Base-by-base conservation (phyloP, 2,888 invertebrate genomes). In the Teleiodes luculella region DNA sequence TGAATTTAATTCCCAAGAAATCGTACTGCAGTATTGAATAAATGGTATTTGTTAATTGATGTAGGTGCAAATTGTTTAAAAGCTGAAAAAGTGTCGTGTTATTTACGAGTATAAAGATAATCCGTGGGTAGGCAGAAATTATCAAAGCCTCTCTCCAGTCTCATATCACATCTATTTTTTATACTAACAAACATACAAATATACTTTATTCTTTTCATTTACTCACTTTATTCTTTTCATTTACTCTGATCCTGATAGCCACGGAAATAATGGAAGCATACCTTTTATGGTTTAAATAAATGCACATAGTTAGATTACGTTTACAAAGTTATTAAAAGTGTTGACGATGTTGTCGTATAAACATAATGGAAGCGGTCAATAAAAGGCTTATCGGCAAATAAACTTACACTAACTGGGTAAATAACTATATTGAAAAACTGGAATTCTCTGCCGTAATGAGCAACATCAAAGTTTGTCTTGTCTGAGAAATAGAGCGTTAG, bases 341-440 rank as follows among this genome's bases (percentile, higher is more conserved):
- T 14, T 1, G 39, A 8, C 4, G 18, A 41, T 41, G 11, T 10
- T 4, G 11, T 11, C 3, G 18, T 41, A 16, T 16, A 24, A 24
- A 28, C 14, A 43, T 13, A 28, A 28, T 43, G 20, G 43, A n/a
- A 43, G 43, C 43, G n/a, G 43, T 43, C 43, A 43, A 43, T 43
- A 43, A 43, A 2, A 43, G 28, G 6, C 43, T 43, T 43, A 43
- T 43, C 43, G 8, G 14, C 28, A 28, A 24, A 24, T 24, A 24
- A 24, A 24, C 3, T 24, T 24, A 4, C 24, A 4, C 24, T 1
- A 28, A 28, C 5, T 11, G 28, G 13, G 20, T 43, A 43, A 43
- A 43, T 28, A 28, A n/a, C 20, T 43, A 28, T 43, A 43, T 43
- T 43, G 43, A 43, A 43, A 43, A 43, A 43, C 43, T 43, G 43